Percentiles rank a stretch among this genome's conserved stretches.
Evolutionary conservation across 2,888 invertebrate genomes (phyloP).

Genomic region (Erebia epiphron): DNA sequence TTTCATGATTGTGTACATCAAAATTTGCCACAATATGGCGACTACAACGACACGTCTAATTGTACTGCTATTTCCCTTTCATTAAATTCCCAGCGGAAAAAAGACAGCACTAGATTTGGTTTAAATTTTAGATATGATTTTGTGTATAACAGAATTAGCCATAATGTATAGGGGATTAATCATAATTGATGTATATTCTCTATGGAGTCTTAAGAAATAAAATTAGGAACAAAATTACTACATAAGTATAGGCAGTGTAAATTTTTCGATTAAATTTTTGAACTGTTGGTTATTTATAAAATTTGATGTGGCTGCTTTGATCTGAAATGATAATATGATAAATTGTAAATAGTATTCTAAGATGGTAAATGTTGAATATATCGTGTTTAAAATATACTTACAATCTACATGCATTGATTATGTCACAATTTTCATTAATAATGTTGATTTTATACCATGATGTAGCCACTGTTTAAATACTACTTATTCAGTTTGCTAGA

Average conservation of each 20-base stretch:
- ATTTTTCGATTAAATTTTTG: conserved; percentile 29
- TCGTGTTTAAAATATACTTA: background rate
- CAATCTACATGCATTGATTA: background rate
- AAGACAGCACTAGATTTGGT: too few relatives aligned
- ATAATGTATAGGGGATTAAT: too few relatives aligned
- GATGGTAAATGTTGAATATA: conserved; percentile 1
- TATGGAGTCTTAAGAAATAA: background rate
- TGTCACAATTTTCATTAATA: background rate
- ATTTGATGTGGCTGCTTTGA: conserved; percentile 9
- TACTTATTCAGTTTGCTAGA: too few relatives aligned
- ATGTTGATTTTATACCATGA: background rate
- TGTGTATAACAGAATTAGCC: too few relatives aligned
- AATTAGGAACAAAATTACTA: conserved; percentile 9
- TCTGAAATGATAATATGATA: background rate
- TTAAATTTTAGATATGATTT: too few relatives aligned
- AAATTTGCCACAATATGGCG: too few relatives aligned
- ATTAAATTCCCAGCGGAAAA: too few relatives aligned
- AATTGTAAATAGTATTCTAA: conserved; percentile 6
- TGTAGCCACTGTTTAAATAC: too few relatives aligned
- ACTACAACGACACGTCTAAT: too few relatives aligned
- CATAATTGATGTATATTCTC: background rate
- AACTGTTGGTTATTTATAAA: conserved; percentile 23
- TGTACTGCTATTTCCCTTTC: too few relatives aligned
- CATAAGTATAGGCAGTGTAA: conserved; percentile 19
- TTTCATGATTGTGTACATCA: too few relatives aligned